Evolutionary conservation across 1,140 invertebrate genomes (phyloP).

Genomic region (Dryas iulia): DNA sequence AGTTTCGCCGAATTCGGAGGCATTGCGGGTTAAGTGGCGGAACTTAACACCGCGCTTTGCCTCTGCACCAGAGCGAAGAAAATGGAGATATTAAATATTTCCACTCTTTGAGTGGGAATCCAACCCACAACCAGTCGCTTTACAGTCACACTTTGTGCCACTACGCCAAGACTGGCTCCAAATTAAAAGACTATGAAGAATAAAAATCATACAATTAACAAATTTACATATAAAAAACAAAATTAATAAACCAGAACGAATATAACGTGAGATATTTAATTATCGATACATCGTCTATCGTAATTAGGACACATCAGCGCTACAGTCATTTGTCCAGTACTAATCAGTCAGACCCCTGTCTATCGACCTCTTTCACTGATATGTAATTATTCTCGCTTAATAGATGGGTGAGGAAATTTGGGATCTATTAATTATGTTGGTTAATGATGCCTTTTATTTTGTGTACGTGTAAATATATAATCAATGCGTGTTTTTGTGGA

Average conservation of each 20-base stretch:
- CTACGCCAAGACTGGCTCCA: too few relatives aligned
- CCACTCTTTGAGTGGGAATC: too few relatives aligned
- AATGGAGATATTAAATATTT: too few relatives aligned
- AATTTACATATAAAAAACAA: not conserved
- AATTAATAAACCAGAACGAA: conserved; percentile 3
- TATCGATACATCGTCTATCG: conserved; percentile 20
- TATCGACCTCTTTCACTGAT: conserved; percentile 26
- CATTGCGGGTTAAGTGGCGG: too few relatives aligned
- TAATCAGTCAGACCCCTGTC: conserved; percentile 32
- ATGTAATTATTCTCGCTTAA: conserved; percentile 28
- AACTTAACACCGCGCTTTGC: too few relatives aligned
- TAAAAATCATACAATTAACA: too few relatives aligned
- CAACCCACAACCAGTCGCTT: too few relatives aligned
- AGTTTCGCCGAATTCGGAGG: too few relatives aligned
- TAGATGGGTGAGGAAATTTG: conserved; percentile 19
- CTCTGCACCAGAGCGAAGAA: too few relatives aligned
- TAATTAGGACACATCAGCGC: conserved; percentile 36
- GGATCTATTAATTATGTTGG: conserved; percentile 16
- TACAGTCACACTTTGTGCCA: too few relatives aligned
- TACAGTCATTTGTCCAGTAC: conserved; percentile 30
- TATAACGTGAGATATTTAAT: conserved; percentile 25
- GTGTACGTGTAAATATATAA: not conserved
- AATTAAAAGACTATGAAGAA: too few relatives aligned
- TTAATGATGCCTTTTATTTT: not conserved
- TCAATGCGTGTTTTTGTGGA: too few relatives aligned